phyloP scores from a whole-genome alignment of 2,888 invertebrate species.

The Ennomos erosarius region DNA sequence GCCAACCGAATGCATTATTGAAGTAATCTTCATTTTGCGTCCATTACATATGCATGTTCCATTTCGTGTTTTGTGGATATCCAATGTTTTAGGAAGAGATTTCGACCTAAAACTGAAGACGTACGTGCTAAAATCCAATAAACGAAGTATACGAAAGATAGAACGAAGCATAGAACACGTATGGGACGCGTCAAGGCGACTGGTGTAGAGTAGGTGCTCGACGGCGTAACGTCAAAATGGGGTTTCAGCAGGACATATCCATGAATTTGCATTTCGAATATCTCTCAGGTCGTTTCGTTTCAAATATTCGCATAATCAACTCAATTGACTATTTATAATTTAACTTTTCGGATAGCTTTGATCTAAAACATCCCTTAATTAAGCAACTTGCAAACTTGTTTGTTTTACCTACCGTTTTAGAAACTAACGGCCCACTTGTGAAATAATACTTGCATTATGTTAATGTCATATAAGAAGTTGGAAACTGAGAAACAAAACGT shows the following conservation, averaged over 20 bases:
- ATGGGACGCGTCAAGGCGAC: slow-evolving; percentile 51
- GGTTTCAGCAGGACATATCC: slow-evolving; percentile 60
- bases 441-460: slow-evolving; percentile 59
- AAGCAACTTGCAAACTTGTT: slow-evolving; percentile 47
- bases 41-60: slow-evolving; percentile 51
- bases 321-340: slow-evolving; percentile 43
- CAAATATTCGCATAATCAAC: slow-evolving; percentile 62
- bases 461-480: slow-evolving; percentile 52
- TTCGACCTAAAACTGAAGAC: slow-evolving; percentile 37
- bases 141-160: slow-evolving; percentile 21
- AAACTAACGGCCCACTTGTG: slow-evolving; percentile 46
- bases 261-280: slow-evolving; percentile 62
- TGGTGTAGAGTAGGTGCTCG: slow-evolving; percentile 55
- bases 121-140: slow-evolving; percentile 30
- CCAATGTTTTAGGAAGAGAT: slow-evolving; percentile 36
- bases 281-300: slow-evolving; percentile 52
- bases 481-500: slow-evolving; percentile 52
- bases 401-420: slow-evolving; percentile 46
- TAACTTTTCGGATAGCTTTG: slow-evolving; percentile 44
- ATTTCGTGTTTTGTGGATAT: slow-evolving; percentile 45
- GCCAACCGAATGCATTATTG: slow-evolving; percentile 44
- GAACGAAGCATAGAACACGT: slow-evolving; percentile 39
- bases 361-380: slow-evolving; percentile 50
- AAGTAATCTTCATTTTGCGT: slow-evolving; percentile 49
- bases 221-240: slow-evolving; percentile 60